Conservation (phyloP, 2,797 vertebrate genomes). For the Perodicticus potto region DNA sequence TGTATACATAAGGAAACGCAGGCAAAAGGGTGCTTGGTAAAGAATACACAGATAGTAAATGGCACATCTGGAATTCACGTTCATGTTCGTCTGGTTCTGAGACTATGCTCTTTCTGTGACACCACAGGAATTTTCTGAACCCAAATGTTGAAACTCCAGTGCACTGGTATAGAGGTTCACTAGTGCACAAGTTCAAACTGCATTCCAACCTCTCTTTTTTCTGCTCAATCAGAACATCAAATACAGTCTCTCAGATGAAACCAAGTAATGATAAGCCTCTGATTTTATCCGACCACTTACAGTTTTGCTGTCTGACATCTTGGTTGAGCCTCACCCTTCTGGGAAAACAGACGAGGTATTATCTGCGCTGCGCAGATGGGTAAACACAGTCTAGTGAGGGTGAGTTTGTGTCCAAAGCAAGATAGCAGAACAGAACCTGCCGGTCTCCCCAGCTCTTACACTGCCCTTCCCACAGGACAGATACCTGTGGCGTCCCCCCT, state of each 20-base stretch:
- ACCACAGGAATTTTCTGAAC: not conserved
- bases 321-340: not conserved
- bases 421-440: not conserved
- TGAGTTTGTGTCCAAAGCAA: not conserved
- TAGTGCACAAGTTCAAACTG: not conserved
- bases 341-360: not conserved
- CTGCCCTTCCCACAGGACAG: not conserved
- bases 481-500: not conserved
- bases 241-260: not conserved
- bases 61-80: not conserved
- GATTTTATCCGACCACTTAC: not conserved
- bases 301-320: not conserved
- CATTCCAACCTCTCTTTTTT: not conserved
- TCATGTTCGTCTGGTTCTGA: not conserved
- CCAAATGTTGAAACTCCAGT: not conserved
- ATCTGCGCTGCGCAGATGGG: not conserved
- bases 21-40: not conserved
- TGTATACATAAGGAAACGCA: conserved; percentile 22
- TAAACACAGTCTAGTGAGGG: not conserved
- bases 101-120: not conserved
- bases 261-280: not conserved
- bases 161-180: not conserved
- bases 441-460: not conserved
- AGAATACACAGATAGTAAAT: not conserved
- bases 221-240: not conserved